These are phyloP conservation scores for Sipunculus nudus DNA, from an alignment of 2,888 invertebrate species.

Conservation along the genomic window DNA sequence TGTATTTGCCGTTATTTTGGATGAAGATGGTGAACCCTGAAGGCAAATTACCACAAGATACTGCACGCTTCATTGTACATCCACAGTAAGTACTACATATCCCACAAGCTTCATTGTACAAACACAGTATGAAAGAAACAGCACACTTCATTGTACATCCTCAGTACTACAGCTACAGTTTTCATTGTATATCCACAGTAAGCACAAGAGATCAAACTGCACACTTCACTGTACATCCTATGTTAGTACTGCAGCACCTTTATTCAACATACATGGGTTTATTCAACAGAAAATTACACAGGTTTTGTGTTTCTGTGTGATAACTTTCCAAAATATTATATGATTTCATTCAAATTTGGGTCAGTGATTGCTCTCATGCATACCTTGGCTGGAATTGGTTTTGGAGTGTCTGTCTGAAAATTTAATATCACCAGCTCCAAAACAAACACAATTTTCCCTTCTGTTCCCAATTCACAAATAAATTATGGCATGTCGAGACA, in stretches of 20 bases:
- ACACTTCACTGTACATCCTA: background rate
- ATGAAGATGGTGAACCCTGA: slow-evolving; percentile 85
- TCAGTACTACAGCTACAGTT: slow-evolving; percentile 76
- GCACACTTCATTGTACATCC: slow-evolving; percentile 90
- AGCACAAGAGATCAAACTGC: slow-evolving; percentile 41
- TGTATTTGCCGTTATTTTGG: slow-evolving; percentile 97
- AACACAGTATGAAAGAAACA: slow-evolving; percentile 79
- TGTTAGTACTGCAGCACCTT: background rate
- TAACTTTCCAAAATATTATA: too few species aligned
- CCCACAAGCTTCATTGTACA: slow-evolving; percentile 89
- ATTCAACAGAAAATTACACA: too few species aligned
- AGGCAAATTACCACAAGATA: slow-evolving; percentile 75
- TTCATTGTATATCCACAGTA: slow-evolving; percentile 89
- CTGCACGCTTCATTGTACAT: slow-evolving; percentile 88
- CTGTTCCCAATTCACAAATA: too few species aligned
- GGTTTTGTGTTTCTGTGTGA: too few species aligned
- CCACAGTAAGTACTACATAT: slow-evolving; percentile 76
- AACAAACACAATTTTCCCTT: too few species aligned
- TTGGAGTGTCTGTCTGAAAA: too few species aligned
- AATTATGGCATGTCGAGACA: too few species aligned
- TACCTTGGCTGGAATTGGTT: too few species aligned
- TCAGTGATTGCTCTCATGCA: too few species aligned
- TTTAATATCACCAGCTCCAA: too few species aligned
- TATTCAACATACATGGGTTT: too few species aligned
- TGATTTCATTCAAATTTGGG: too few species aligned